Evolutionary conservation across 2,888 invertebrate species (phyloP).

Genomic region (Yponomeuta cagnagella): DNA sequence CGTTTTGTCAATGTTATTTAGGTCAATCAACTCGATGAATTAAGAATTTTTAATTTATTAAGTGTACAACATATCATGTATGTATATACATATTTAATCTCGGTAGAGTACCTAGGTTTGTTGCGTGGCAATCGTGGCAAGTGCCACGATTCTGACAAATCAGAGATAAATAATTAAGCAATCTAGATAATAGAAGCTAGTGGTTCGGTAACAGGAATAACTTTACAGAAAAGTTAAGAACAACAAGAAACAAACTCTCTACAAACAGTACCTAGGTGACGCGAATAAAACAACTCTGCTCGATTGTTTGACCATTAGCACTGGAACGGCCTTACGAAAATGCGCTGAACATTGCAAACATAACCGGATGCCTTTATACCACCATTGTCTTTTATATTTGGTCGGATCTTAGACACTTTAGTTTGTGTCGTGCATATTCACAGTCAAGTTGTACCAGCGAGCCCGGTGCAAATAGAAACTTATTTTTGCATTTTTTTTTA

Average conservation of each 20-base stretch:
- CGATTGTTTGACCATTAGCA: background rate
- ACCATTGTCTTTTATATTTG: constrained; percentile 14
- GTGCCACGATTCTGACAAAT: no score
- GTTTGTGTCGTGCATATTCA: constrained; percentile 1
- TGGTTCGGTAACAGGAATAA: no score
- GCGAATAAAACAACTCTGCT: background rate
- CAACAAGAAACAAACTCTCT: background rate
- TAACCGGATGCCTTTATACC: constrained; percentile 11
- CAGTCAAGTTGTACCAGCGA: background rate
- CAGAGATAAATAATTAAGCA: no score
- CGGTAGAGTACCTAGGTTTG: no score
- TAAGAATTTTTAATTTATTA: no score
- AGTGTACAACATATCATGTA: no score
- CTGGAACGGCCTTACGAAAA: constrained; percentile 7
- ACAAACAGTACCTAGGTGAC: background rate
- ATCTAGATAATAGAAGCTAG: no score
- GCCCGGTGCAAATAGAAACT: background rate
- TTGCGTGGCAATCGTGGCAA: no score
- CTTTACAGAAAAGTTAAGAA: background rate
- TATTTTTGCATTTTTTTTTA: background rate
- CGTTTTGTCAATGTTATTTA: no score
- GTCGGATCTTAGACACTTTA: background rate
- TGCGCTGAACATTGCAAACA: constrained; percentile 5
- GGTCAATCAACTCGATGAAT: no score
- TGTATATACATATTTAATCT: no score